phyloP scores from a whole-genome alignment of 2,888 invertebrate genomes.

The Cosmia pyralina region DNA sequence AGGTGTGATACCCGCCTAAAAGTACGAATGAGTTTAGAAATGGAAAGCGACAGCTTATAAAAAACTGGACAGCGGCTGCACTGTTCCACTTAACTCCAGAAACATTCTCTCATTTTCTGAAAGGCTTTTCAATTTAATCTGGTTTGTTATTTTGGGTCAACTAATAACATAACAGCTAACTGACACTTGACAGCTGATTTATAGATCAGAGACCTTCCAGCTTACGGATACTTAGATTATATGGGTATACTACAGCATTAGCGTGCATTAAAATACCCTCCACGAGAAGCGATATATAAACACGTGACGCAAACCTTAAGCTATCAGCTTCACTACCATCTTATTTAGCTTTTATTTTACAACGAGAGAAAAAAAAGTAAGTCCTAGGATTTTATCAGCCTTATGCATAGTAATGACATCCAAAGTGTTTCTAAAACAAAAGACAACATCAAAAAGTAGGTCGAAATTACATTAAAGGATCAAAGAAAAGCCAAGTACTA shows the following conservation, averaged over 20 bases:
- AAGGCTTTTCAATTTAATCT: too few relatives aligned
- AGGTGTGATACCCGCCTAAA: too few relatives aligned
- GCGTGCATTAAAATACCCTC: background rate
- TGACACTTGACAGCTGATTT: background rate
- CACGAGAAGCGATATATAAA: background rate
- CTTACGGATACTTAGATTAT: background rate
- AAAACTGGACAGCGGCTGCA: too few relatives aligned
- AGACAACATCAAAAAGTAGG: constrained; percentile 6
- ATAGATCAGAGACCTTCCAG: background rate
- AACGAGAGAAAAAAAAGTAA: background rate
- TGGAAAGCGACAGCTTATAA: too few relatives aligned
- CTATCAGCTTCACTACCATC: too few relatives aligned
- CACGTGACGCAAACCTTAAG: too few relatives aligned
- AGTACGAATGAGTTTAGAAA: too few relatives aligned
- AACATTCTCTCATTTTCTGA: too few relatives aligned
- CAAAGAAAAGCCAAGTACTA: constrained; percentile 40
- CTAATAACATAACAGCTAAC: too few relatives aligned
- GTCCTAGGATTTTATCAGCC: background rate
- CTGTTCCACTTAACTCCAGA: too few relatives aligned
- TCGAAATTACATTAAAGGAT: constrained; percentile 34
- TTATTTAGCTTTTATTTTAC: background rate
- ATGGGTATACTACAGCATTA: too few relatives aligned
- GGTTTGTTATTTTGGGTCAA: background rate
- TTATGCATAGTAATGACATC: background rate
- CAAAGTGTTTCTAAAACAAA: constrained; percentile 23